phyloP scores from a whole-genome alignment of 2,888 invertebrate species.

The Drosophila fungiperda region DNA sequence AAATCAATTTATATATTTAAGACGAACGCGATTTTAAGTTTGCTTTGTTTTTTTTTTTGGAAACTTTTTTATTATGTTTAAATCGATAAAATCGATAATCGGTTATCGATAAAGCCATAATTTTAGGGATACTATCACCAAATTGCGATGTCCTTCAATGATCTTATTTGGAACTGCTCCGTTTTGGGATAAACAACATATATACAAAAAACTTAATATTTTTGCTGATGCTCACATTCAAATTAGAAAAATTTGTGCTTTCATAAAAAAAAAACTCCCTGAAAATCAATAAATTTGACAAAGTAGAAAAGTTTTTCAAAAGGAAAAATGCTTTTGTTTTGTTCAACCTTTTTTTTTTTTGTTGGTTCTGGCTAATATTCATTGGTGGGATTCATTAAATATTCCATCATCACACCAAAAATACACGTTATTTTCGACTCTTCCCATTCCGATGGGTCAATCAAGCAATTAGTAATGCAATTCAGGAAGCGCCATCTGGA shows the following conservation, averaged over 20 bases:
- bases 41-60: not conserved
- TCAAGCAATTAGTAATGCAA: slow-evolving; percentile 67
- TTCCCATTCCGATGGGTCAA: not conserved
- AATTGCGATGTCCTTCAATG: not conserved
- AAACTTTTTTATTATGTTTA: no score
- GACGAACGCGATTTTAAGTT: not conserved
- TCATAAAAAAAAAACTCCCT: not conserved
- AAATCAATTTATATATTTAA: not conserved
- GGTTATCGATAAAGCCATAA: not conserved
- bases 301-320: not conserved
- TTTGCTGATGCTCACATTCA: not conserved
- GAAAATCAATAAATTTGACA: not conserved
- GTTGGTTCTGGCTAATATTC: not conserved
- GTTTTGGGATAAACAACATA: no score
- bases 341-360: not conserved
- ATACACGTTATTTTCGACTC: not conserved
- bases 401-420: not conserved
- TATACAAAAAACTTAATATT: not conserved
- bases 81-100: not conserved
- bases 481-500: slow-evolving; percentile 58
- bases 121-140: not conserved
- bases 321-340: not conserved
- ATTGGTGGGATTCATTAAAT: not conserved
- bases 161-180: not conserved
- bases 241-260: not conserved